phyloP scores from a whole-genome alignment of 2,113 vertebrate genomes.

The Puntigrus tetrazona region DNA sequence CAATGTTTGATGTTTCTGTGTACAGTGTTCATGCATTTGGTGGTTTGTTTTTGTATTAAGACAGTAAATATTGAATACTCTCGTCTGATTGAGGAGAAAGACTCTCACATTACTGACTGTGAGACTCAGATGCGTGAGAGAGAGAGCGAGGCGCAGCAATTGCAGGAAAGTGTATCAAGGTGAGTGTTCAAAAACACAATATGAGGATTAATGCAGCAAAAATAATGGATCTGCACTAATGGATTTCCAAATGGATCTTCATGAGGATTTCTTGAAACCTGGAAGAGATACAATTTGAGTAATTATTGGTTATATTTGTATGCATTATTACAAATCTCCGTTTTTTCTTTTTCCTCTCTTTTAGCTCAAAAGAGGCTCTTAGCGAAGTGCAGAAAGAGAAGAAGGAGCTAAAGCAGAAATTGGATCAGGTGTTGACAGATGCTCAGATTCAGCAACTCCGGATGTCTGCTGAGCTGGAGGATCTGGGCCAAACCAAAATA shows the following conservation, averaged over 20 bases:
- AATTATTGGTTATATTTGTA: constrained; percentile 6
- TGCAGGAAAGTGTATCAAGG: constrained; percentile 77
- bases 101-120: constrained; percentile 73
- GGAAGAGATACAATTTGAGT: background rate
- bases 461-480: constrained; percentile 86
- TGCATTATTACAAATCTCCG: background rate
- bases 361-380: constrained; percentile 80
- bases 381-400: constrained; percentile 66
- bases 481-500: constrained; percentile 85
- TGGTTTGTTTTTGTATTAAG: constrained; percentile 64
- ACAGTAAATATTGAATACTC: constrained; percentile 69
- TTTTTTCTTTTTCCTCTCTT: background rate
- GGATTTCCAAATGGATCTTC: constrained; percentile 9
- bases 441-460: constrained; percentile 76
- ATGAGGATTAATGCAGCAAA: background rate
- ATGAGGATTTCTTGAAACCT: background rate
- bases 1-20: background rate
- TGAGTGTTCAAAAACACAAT: constrained; percentile 53
- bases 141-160: constrained; percentile 74
- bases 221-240: constrained; percentile 14
- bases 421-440: constrained; percentile 72
- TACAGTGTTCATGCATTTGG: background rate
- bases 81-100: constrained; percentile 75
- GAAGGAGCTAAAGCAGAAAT: constrained; percentile 76
- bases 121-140: constrained; percentile 72